Evolutionary conservation across 2,113 vertebrate species (phyloP), one percentile per base, ranked within the genome.

Genomic region (Rhineura floridana): DNA sequence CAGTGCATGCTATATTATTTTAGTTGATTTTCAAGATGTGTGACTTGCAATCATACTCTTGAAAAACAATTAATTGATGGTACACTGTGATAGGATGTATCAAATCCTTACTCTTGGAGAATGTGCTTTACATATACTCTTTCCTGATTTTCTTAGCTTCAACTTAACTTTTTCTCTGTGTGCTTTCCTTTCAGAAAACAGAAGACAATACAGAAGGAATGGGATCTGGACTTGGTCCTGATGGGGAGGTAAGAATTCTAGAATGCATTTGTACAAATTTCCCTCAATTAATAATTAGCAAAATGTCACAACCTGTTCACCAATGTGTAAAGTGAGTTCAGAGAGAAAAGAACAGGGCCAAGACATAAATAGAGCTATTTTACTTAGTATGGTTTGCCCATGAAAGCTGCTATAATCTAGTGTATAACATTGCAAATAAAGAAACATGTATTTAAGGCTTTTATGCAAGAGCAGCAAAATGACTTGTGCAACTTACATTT

Each of bases 121-220:
- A 42, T 19, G 72, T 19, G 11, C 21, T 72, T 42, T 4, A 52
- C 7, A 17, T 48, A 17, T 63, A 81, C 6, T 81, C 81, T 52
- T 67, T 72, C 70, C 39, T 39, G 17, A 15, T 17, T 72, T 72
- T 72, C 55, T 59, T 59, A 59, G 55, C 21, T 44, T 79, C 23
- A 25, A 86, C 33, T 33, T 70, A 73, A 28, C 5, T n/a, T 80
- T 36, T 80, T 59, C 62, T 86, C 55, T 0, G 0, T 73, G 2
- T 90, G 84, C 90, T 94, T 95, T 83, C 85, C 92, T 95, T 96
- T 21, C 93, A 99, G 99, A 99, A 98, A 95, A 96, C 97, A 69
- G 98, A 99, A 91, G 98, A 98, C 94, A 98, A 97, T 44, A 96
- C 96, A 1, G 99, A 99, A 94, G 98, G 97, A 83, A 97, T 98